Evolutionary conservation across 1,140 invertebrate species (phyloP).

Genomic region (Aleiodes sp.): DNA sequence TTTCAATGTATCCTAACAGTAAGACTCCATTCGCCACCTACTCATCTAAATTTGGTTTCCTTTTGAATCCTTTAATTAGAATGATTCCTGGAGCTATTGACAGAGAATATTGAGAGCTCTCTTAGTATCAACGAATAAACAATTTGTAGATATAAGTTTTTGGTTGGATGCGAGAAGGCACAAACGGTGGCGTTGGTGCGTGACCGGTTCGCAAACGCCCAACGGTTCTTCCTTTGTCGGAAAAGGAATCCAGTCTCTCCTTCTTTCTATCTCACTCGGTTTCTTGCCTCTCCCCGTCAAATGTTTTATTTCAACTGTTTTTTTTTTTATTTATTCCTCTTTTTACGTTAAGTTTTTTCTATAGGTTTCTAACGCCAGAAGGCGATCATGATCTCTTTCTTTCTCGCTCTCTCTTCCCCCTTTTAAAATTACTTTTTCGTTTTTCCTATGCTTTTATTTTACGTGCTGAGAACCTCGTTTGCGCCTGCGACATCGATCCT

Average conservation of each 20-base stretch:
- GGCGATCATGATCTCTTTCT: slow-evolving; percentile 27
- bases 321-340: not conserved
- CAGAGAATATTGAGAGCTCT: not conserved
- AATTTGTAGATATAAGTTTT: not conserved
- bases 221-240: slow-evolving; percentile 41
- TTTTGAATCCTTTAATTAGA: no score
- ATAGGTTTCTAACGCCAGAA: slow-evolving; percentile 10
- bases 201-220: slow-evolving; percentile 33
- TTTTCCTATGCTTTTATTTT: not conserved
- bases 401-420: not conserved
- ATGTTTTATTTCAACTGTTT: slow-evolving; percentile 22
- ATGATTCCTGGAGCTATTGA: not conserved
- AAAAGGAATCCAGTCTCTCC: slow-evolving; percentile 31
- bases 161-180: not conserved
- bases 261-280: slow-evolving; percentile 10
- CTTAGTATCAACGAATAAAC: not conserved
- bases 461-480: not conserved
- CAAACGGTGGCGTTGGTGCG: slow-evolving; percentile 29
- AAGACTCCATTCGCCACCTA: no score
- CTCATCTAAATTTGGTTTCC: no score
- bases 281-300: not conserved
- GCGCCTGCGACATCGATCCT: slow-evolving; percentile 24
- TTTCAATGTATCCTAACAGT: no score
- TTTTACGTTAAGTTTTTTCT: not conserved
- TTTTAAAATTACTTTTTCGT: no score